These are phyloP conservation scores for Anguilla pacifica DNA, from an alignment of 2,797 vertebrate species.

Conservation along the genomic window DNA sequence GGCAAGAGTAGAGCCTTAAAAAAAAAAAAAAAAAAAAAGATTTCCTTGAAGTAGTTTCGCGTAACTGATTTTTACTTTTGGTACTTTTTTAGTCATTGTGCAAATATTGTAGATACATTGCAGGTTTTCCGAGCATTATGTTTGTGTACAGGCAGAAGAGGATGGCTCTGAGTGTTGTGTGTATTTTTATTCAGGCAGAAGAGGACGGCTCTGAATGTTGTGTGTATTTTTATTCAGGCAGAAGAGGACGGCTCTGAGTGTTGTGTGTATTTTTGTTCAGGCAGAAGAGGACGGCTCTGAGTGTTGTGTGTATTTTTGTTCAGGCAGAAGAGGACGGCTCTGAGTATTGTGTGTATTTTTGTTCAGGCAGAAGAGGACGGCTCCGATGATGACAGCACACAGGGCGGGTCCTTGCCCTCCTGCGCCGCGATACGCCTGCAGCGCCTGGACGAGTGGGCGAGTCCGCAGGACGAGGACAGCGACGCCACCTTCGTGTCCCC, in stretches of 20 bases:
- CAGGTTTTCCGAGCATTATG: too few species aligned
- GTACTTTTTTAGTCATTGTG: neutral
- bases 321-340: neutral
- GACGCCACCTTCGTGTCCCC: slow-evolving; percentile 77
- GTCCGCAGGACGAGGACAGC: slow-evolving; percentile 62
- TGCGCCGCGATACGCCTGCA: slow-evolving; percentile 56
- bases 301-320: neutral
- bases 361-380: slow-evolving; percentile 87
- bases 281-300: neutral
- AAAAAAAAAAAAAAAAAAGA: neutral
- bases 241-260: neutral
- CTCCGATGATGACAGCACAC: slow-evolving; percentile 82
- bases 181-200: neutral
- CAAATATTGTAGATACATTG: too few species aligned
- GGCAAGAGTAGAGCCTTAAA: neutral
- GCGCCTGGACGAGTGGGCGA: slow-evolving; percentile 60
- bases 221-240: neutral
- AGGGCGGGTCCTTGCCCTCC: slow-evolving; percentile 64
- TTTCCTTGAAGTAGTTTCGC: neutral
- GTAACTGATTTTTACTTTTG: too few species aligned
- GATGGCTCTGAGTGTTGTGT: neutral
- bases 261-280: neutral
- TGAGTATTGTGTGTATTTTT: neutral
- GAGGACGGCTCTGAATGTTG: neutral
- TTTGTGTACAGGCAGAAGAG: neutral